phyloP scores from a whole-genome alignment of 1,140 invertebrate genomes.

The Drosophila lacertosa region DNA sequence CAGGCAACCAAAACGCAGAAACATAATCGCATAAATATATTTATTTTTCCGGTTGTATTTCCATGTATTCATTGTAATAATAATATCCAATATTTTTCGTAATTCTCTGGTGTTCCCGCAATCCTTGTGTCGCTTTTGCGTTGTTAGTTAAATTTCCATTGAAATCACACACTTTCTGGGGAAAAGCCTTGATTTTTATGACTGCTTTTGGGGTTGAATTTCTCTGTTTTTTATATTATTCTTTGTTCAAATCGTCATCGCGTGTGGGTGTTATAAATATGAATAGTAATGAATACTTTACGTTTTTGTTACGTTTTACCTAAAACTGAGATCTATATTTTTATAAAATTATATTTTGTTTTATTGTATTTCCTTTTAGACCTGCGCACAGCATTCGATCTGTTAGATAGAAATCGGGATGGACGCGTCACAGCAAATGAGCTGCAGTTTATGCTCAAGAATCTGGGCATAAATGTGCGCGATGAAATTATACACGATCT shows the following conservation, averaged over 20 bases:
- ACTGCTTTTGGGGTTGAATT: slow-evolving; percentile 8
- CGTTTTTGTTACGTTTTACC: no score
- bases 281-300: no score
- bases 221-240: slow-evolving; percentile 1
- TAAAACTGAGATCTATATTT: no score
- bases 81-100: slow-evolving; percentile 12
- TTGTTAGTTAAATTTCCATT: slow-evolving; percentile 26
- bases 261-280: no score
- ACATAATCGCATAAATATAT: background rate
- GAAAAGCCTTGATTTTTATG: slow-evolving; percentile 61
- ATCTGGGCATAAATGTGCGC: slow-evolving; percentile 89
- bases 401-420: slow-evolving; percentile 90
- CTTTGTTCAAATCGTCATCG: no score
- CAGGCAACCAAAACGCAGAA: background rate
- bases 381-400: slow-evolving; percentile 89
- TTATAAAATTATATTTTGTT: background rate
- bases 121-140: slow-evolving; percentile 21
- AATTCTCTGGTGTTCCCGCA: background rate
- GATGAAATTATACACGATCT: slow-evolving; percentile 89
- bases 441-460: slow-evolving; percentile 90
- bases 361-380: slow-evolving; percentile 85
- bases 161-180: slow-evolving; percentile 59
- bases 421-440: slow-evolving; percentile 89
- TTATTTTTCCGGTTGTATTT: background rate
- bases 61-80: background rate